Evolutionary conservation across 2,888 invertebrate species (phyloP), one percentile per base, ranked within the genome.

Genomic region (Anagyrus pseudococci): DNA sequence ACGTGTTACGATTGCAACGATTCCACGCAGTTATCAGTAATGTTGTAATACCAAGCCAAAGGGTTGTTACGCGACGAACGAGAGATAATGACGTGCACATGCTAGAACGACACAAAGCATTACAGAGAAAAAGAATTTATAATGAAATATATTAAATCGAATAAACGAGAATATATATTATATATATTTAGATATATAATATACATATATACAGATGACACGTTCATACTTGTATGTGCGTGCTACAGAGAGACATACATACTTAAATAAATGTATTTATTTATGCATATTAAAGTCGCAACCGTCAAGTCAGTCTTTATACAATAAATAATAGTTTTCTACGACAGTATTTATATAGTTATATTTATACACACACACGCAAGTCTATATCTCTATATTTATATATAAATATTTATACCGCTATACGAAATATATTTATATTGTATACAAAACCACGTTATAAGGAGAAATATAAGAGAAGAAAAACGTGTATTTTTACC

Each of bases 341-440:
- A 76, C 73, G 66, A 68, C 75, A 76, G 72, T 79, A 78, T 76
- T 77, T 79, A 78, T 77, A 78, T 74, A 77, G 73, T 69, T 75
- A 73, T 74, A 75, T 75, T 67, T 75, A 73, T 73, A 73, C 70
- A 72, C 62, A 67, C 47, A 61, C n/a, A n/a, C n/a, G n/a, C n/a
- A n/a, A n/a, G 58, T 64, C 44, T 52, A 57, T 50, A 61, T 58
- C 59, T 41, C 64, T 50, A 65, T 56, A 61, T 69, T 64, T 72
- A 71, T 69, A 70, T 67, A 68, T 64, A 71, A 64, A 72, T 71
- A 72, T 71, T 67, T 71, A 73, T 73, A 72, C 74, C n/a, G n/a
- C n/a, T n/a, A n/a, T n/a, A n/a, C n/a, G n/a, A n/a, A n/a, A n/a
- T n/a, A n/a, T n/a, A n/a, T n/a, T 73, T 75, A 74, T 73, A 74